A percentile compares a stretch with the other conserved stretches of the same genome.
Evolutionary conservation across 2,797 vertebrate genomes (phyloP).

Genomic region (Catharus ustulatus): DNA sequence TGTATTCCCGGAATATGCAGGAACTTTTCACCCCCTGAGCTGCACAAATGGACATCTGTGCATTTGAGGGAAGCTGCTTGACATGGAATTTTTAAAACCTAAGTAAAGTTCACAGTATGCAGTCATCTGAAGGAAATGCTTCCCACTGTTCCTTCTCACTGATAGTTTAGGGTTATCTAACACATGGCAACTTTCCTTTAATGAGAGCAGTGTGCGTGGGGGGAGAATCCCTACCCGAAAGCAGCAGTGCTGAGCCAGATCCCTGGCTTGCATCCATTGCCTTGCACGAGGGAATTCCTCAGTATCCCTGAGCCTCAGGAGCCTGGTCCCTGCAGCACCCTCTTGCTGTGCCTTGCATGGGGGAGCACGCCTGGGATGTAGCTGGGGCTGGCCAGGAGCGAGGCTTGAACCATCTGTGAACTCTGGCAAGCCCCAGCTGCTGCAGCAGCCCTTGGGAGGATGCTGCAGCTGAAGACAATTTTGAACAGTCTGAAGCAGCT

Average conservation of each 20-base stretch:
- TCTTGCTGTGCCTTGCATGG: background rate
- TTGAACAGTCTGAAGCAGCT: background rate
- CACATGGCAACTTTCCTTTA: background rate
- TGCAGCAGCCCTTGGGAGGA: background rate
- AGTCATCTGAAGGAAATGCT: background rate
- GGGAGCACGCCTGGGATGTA: fast-evolving
- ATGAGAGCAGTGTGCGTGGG: fast-evolving
- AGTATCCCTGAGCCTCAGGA: fast-evolving
- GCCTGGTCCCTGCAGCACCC: background rate
- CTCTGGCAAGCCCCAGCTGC: background rate
- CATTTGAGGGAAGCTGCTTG: background rate
- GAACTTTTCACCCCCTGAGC: background rate
- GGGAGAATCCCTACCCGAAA: background rate
- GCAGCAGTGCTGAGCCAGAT: background rate
- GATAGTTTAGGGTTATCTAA: background rate
- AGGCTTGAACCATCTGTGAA: background rate
- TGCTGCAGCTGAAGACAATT: background rate
- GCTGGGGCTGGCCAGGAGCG: background rate
- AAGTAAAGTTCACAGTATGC: background rate
- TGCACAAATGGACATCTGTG: background rate
- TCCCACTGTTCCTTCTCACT: background rate
- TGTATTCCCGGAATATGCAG: background rate
- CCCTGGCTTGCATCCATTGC: background rate
- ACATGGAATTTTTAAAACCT: background rate
- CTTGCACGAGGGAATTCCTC: background rate